Evolutionary conservation across 2,888 invertebrate genomes (phyloP), one percentile per base, ranked within the genome.

Genomic region (Flexamia atlantica): DNA sequence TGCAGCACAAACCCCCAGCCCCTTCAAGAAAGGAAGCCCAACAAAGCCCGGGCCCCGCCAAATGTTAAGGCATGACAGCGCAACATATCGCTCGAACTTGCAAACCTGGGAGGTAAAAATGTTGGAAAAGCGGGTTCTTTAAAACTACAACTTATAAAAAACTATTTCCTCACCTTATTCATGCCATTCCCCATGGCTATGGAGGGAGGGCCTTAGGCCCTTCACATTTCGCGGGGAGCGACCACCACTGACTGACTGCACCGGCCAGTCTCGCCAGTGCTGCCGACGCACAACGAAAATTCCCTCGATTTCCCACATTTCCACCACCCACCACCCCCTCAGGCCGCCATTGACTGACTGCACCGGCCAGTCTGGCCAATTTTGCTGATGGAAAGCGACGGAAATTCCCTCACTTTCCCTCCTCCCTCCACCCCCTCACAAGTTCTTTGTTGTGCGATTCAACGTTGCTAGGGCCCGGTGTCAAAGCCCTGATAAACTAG

Each of bases 121-220:
- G 36, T 7, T 36, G 36, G 36, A 36, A 36, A 36, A 36, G 9
- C 36, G 36, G 36, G 9, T 36, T 4, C 4, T 36, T 36, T 36
- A 7, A 36, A 36, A 36, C 9, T 36, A 9, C 36, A 9, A 9
- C 36, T 36, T 7, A 9, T 36, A 7, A 46, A 40, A 17, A 14
- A 14, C 17, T 9, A 12, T 17, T 46, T 36, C 46, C 46, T 64
- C 91, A 96, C 96, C 95, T 96, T 96, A 91, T 96, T 96, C 96
- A 96, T 96, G 91, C 96, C 96, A 94, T 96, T 96, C 91, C 96
- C 96, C 96, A 96, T 94, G 90, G 89, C 91, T 90, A 90, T 87
- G 89, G 90, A 87, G 86, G 86, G 86, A 84, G 82, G 85, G 86
- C 83, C 82, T 50, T 46, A 1, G 28, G 42, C 74, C 74, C 74